These are phyloP conservation scores for Hesperophylax magnus DNA, from an alignment of 1,140 invertebrate species.

Conservation along the genomic window DNA sequence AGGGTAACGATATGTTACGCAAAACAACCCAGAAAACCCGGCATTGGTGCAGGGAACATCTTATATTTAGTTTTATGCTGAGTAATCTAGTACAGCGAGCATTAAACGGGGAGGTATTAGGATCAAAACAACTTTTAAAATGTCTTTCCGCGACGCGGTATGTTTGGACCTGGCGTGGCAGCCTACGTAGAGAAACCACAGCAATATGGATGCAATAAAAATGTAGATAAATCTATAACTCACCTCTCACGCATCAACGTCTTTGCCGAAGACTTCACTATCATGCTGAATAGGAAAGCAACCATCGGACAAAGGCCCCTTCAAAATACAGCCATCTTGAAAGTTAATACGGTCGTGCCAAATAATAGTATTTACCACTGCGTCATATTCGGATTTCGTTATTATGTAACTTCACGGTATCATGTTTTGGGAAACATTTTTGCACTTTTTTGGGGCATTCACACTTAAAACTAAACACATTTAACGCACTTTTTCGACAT, in stretches of 20 bases:
- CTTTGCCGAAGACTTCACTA: conserved; percentile 68
- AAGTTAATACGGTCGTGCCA: conserved; percentile 63
- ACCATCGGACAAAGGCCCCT: conserved; percentile 71
- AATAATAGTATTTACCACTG: conserved; percentile 61
- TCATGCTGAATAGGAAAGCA: conserved; percentile 68
- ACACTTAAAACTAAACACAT: conserved; percentile 71
- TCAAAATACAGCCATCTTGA: conserved; percentile 73
- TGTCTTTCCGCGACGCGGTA: conserved; percentile 34
- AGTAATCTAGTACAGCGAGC: not conserved
- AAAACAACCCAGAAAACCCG: too few relatives aligned
- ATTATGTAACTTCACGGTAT: conserved; percentile 44
- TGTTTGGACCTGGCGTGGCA: conserved; percentile 11
- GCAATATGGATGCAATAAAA: conserved; percentile 15
- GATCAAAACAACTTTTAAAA: conserved; percentile 42
- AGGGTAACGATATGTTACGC: too few relatives aligned
- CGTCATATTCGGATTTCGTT: conserved; percentile 45
- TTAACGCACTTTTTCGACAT: conserved; percentile 68
- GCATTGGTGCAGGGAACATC: too few relatives aligned
- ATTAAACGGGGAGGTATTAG: not conserved
- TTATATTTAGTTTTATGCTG: not conserved
- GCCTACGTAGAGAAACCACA: not conserved
- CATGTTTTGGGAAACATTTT: conserved; percentile 60
- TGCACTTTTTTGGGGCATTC: conserved; percentile 69
- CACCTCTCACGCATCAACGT: conserved; percentile 68
- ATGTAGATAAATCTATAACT: conserved; percentile 60